Base-by-base conservation (phyloP, 1,140 invertebrate species). In the Tribolium madens region DNA sequence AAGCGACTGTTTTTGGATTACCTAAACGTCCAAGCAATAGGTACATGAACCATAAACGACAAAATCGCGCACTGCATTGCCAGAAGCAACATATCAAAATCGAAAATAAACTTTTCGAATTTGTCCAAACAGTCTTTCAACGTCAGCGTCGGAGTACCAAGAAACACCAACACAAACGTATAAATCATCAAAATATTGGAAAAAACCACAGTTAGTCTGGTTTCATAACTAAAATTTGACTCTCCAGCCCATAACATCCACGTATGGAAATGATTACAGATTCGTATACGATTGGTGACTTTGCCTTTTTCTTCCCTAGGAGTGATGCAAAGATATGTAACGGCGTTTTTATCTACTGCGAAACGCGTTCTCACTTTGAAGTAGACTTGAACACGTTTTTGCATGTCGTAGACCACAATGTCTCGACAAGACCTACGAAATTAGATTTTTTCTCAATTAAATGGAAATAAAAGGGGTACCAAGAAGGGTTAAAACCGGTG, bases 401-500 rank as follows among this genome's bases (percentile, higher is more conserved):
- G 70, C 18, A 72, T 15, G 10, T 72, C 46, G 15, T 52, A 10
- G 13, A 72, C 14, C 4, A 50, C 6, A 3, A 72, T 52, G 3
- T 72, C 70, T 6, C 47, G 42, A 46, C 70, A 72, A 15, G 0
- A 64, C 53, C 53, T 60, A 21, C 50, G 13, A 52, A n/a, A n/a
- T n/a, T 12, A 47, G 46, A 3, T 2, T 52, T 17, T 12, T 17
- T 15, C 14, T 14, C n/a, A 13, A 1, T 52, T 3, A 47, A 47
- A 47, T 1, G 4, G 50, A n/a, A 15, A 52, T 7, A 17, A 17
- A 52, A 6, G 5, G 2, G 21, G 17, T 71, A 71, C 70, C 70
- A 72, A 12, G 70, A 72, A 0, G 70, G 70, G 6, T 47, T 48
- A 9, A 18, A 2, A 10, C 70, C 70, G 21, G 10, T 72, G 17